Percentiles rank a stretch among this genome's conserved stretches.
phyloP scores from a whole-genome alignment of 2,113 vertebrate genomes.

The Acrocephalus kingi region DNA sequence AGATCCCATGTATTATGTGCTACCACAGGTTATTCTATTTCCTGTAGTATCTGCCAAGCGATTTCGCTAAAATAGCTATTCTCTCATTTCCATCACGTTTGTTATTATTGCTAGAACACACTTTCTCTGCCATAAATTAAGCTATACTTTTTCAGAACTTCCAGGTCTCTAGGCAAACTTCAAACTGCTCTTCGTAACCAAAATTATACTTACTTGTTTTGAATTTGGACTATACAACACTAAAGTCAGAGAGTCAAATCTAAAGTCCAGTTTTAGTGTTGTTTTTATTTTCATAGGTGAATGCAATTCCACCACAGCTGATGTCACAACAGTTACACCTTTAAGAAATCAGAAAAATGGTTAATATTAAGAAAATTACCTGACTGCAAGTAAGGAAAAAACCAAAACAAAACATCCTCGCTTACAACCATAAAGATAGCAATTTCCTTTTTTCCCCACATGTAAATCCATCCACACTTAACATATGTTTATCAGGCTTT shows the following conservation, averaged over 20 bases:
- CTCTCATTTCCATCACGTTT: neutral
- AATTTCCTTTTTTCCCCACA: neutral
- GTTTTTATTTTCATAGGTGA: slow-evolving; percentile 81
- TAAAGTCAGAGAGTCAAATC: slow-evolving; percentile 90
- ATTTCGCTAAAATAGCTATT: neutral
- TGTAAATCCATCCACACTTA: neutral
- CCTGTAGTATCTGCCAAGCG: accelerated
- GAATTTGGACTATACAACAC: slow-evolving; percentile 81
- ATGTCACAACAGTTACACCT: slow-evolving; percentile 89
- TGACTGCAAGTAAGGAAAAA: neutral
- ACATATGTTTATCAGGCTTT: neutral
- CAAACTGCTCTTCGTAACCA: neutral
- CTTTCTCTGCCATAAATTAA: neutral
- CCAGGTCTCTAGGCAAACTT: neutral
- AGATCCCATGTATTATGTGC: accelerated
- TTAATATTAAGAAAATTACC: neutral
- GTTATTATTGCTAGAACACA: neutral
- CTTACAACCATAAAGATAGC: neutral
- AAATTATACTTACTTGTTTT: slow-evolving; percentile 75
- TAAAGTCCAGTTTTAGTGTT: slow-evolving; percentile 87
- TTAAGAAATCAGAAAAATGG: slow-evolving; percentile 17
- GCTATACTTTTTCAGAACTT: neutral
- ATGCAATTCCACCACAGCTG: slow-evolving; percentile 91
- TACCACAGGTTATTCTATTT: neutral
- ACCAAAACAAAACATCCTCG: neutral